Conservation (phyloP, 2,113 vertebrate species). For the Aleadryas rufinucha region DNA sequence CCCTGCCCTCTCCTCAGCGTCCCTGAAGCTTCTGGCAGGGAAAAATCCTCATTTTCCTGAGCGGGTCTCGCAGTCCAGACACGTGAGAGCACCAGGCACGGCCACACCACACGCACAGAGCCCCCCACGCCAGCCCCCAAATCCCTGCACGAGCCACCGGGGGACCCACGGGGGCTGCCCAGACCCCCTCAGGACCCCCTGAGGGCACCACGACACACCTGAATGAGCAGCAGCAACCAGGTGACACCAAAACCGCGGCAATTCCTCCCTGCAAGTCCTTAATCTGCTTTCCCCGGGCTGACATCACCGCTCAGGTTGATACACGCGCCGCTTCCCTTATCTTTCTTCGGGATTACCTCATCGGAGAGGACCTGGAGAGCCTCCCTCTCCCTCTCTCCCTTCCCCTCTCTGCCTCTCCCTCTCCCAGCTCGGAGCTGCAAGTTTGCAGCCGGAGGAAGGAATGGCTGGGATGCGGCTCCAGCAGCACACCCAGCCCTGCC, state of each 20-base stretch:
- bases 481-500: neutral
- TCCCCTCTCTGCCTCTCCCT: neutral
- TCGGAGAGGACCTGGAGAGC: neutral
- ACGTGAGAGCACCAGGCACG: neutral
- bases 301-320: slow-evolving; percentile 21
- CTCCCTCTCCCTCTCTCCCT: neutral
- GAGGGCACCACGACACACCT: neutral
- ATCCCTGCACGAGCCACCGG: neutral
- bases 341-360: slow-evolving; percentile 33
- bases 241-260: neutral
- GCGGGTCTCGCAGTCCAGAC: neutral
- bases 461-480: neutral
- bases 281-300: neutral
- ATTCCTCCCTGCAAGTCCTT: neutral
- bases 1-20: neutral
- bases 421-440: neutral
- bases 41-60: neutral
- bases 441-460: slow-evolving; percentile 6
- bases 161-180: neutral
- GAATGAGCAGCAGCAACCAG: neutral
- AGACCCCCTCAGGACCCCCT: neutral
- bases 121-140: neutral
- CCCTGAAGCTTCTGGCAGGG: neutral
- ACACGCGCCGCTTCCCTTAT: slow-evolving; percentile 21
- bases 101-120: neutral